Conservation (phyloP, 2,797 vertebrate species). For the Acipenser ruthenus region DNA sequence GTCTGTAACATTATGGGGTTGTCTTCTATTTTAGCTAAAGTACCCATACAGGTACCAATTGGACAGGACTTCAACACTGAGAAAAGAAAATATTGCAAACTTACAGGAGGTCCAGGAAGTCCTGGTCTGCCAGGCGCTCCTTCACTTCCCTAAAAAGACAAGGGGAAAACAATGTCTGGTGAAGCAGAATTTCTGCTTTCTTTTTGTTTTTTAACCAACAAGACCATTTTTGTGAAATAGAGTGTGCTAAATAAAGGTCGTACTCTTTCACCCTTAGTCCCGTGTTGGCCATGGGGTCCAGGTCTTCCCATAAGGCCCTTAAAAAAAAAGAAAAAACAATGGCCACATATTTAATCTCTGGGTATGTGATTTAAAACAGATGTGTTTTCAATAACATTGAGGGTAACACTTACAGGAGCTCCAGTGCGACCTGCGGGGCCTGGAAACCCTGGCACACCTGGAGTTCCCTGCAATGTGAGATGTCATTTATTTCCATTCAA, state of each 20-base stretch:
- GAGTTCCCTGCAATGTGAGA: constrained; percentile 59
- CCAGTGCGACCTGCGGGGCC: constrained; percentile 73
- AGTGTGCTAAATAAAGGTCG: background rate
- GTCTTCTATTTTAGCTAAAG: too few species aligned
- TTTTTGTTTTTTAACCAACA: background rate
- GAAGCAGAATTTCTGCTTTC: too few species aligned
- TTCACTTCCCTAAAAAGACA: constrained; percentile 71
- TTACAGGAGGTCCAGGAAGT: constrained; percentile 87
- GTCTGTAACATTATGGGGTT: too few species aligned
- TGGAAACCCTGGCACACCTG: constrained; percentile 76
- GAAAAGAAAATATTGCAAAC: constrained; percentile 36
- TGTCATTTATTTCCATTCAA: too few species aligned
- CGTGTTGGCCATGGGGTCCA: constrained; percentile 67
- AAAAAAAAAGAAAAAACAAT: constrained; percentile 35
- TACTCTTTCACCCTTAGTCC: constrained; percentile 87
- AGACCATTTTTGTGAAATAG: constrained; percentile 2
- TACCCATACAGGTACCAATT: too few species aligned
- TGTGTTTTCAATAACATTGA: background rate
- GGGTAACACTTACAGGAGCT: constrained; percentile 59
- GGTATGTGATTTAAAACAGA: background rate
- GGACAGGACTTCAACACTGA: background rate
- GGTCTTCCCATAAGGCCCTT: constrained; percentile 82
- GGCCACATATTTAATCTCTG: background rate
- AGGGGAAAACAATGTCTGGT: constrained; percentile 14
- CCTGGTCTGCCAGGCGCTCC: constrained; percentile 79